Conservation (phyloP, 2,888 invertebrate species). For the Bombylius major region DNA sequence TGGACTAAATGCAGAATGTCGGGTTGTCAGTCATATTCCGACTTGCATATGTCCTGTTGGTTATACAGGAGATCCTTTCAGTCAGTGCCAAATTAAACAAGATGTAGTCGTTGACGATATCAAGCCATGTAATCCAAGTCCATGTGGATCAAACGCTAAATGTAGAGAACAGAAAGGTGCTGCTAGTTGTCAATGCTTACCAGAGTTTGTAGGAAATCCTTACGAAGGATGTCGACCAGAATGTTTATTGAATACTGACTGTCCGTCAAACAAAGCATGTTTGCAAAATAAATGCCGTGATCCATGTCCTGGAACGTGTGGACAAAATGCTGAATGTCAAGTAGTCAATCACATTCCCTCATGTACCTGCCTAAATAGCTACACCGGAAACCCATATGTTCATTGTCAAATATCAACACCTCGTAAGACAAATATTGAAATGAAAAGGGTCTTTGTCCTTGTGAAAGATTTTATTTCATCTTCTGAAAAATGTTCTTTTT, state of each 20-base stretch:
- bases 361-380: conserved; percentile 56
- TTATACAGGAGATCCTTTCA: conserved; percentile 65
- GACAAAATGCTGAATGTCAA: conserved; percentile 58
- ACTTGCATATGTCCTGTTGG: conserved; percentile 54
- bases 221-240: conserved; percentile 65
- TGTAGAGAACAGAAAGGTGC: conserved; percentile 53
- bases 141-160: conserved; percentile 56
- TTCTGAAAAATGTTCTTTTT: too few species aligned
- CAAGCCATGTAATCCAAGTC: conserved; percentile 48
- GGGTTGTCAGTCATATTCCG: conserved; percentile 62
- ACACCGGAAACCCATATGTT: conserved; percentile 61
- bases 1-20: conserved; percentile 59
- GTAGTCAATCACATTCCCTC: conserved; percentile 59
- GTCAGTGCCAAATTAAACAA: conserved; percentile 42
- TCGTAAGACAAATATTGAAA: conserved; percentile 38
- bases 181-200: conserved; percentile 56
- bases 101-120: conserved; percentile 33
- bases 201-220: conserved; percentile 64
- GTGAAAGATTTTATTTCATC: too few species aligned
- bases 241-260: conserved; percentile 60
- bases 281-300: conserved; percentile 61
- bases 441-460: too few species aligned
- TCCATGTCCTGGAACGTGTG: conserved; percentile 69
- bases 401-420: conserved; percentile 41
- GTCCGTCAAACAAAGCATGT: conserved; percentile 57